phyloP scores from a whole-genome alignment of 2,888 invertebrate genomes.

The Hirtodrosophila duncani region DNA sequence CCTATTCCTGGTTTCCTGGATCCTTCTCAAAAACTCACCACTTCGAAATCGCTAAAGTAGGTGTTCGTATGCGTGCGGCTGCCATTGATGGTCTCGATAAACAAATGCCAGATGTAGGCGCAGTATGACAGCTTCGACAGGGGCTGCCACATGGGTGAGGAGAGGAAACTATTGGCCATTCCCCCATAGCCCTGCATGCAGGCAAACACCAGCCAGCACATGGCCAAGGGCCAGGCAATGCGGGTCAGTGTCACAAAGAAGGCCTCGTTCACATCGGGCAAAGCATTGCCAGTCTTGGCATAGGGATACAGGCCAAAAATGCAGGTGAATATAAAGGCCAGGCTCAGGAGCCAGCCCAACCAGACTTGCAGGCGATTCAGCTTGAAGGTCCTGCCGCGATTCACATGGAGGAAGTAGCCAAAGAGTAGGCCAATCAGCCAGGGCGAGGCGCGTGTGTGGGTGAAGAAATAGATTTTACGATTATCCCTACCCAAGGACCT shows the following conservation, averaged over 20 bases:
- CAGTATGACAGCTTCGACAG: conserved; percentile 69
- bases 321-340: conserved; percentile 35
- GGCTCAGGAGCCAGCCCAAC: conserved; percentile 53
- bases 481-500: not conserved
- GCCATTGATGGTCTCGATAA: conserved; percentile 34
- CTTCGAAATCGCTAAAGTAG: conserved; percentile 63
- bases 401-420: conserved; percentile 60
- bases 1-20: not conserved
- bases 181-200: conserved; percentile 71
- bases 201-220: conserved; percentile 74
- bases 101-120: conserved; percentile 63
- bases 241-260: conserved; percentile 54
- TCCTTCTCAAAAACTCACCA: conserved; percentile 27
- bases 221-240: conserved; percentile 69
- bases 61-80: conserved; percentile 33
- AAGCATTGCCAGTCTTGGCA: conserved; percentile 14
- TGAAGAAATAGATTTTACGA: conserved; percentile 54
- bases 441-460: conserved; percentile 61
- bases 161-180: conserved; percentile 60
- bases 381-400: conserved; percentile 33
- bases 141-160: conserved; percentile 72
- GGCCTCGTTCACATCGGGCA: conserved; percentile 11
- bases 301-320: conserved; percentile 56
- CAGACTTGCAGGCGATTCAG: conserved; percentile 24
- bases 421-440: conserved; percentile 70